Evolutionary conservation across 2,888 invertebrate species (phyloP), one percentile per base, ranked within the genome.

Genomic region (Pristionchus mayeri): DNA sequence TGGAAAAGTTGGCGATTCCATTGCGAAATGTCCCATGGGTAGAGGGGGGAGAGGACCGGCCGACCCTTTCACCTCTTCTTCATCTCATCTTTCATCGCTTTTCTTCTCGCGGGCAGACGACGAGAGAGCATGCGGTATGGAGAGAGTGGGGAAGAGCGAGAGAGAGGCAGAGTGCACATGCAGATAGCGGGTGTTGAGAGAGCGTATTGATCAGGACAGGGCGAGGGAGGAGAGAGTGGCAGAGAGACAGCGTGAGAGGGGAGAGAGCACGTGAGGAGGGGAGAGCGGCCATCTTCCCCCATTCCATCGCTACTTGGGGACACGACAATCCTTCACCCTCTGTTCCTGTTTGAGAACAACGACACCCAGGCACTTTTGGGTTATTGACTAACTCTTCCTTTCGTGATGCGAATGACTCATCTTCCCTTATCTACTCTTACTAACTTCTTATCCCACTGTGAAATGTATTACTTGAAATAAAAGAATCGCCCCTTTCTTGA

Each of bases 11-110:
- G 3, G 34, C 16, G 63, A 63, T 63, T 63, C 21, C 63, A 63
- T 71, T 71, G 71, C 71, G 71, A 71, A 71, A 71, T 71, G 71
- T 71, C 40, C 71, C 71, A 6, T 13, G 71, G 71, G 71, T 30
- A 34, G 34, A 13, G 3, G 54, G 4, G 13, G 44, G 18, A 57
- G 37, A 37, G 37, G 67, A 67, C 67, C 67, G 37, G 60, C 34
- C 60, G 30, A 9, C 67, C 63, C 34, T 63, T 63, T 63, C 63
- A 63, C 63, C 37, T 40, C 37, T 67, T n/a, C 16, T 67, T 37
- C 67, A 44, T 71, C 71, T 71, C 71, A 71, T 71, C 71, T 71
- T 71, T 71, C 71, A 0, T 71, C 40, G 40, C 40, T 40, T 40
- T 40, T 71, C 40, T 44, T 44, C 67, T 60, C 67, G 18, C 30